phyloP scores from a whole-genome alignment of 2,797 vertebrate species.

The Columba guinea region DNA sequence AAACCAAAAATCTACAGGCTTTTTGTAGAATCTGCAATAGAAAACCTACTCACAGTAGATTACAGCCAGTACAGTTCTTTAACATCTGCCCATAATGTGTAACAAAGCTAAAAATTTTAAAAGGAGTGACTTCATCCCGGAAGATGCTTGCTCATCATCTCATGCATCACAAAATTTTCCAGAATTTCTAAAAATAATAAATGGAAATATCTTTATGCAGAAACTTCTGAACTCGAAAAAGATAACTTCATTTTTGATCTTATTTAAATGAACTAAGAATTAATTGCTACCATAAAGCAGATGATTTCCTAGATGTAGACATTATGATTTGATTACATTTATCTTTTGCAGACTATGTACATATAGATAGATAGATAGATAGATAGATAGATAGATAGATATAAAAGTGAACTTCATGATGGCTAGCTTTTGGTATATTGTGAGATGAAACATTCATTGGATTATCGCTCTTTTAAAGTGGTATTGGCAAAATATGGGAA shows the following conservation, averaged over 20 bases:
- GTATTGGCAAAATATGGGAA: not conserved
- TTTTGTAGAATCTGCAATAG: not conserved
- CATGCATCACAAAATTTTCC: not conserved
- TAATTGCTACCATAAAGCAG: not conserved
- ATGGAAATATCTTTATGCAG: not conserved
- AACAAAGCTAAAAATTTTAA: conserved; percentile 32
- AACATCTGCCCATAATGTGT: conserved; percentile 45
- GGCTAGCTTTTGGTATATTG: not conserved
- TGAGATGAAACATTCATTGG: not conserved
- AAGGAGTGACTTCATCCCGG: not conserved
- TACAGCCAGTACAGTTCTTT: not conserved
- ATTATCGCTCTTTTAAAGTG: not conserved
- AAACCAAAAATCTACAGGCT: not conserved
- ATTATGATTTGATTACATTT: not conserved
- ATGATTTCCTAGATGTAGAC: not conserved
- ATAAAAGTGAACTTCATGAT: not conserved
- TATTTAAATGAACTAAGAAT: not conserved
- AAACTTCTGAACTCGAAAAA: not conserved
- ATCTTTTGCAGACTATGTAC: not conserved
- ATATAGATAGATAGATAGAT: too few species aligned
- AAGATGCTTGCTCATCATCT: conserved; percentile 5
- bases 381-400: too few species aligned
- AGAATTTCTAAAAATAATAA: conserved; percentile 50
- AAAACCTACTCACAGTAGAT: not conserved
- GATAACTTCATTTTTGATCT: not conserved